These are phyloP conservation scores for Bombus huntii DNA, from an alignment of 1,140 invertebrate genomes.

Conservation along the genomic window DNA sequence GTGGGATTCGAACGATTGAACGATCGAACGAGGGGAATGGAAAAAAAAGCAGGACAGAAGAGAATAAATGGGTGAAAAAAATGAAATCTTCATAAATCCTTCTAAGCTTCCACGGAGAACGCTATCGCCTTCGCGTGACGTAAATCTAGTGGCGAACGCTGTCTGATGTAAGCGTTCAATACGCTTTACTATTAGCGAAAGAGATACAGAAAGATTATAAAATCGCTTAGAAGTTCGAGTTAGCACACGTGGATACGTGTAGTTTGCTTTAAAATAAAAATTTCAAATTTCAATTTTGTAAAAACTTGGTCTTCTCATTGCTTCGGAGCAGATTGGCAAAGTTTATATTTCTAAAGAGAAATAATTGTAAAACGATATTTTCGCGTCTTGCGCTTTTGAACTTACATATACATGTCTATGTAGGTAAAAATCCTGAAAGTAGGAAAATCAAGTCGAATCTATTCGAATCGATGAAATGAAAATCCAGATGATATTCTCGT, in stretches of 20 bases:
- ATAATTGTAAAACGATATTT: not conserved
- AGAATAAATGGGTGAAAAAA: not conserved
- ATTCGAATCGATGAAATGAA: slow-evolving; percentile 47
- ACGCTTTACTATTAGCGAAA: not conserved
- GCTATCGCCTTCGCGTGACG: not conserved
- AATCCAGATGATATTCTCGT: slow-evolving; percentile 42
- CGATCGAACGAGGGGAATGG: not conserved
- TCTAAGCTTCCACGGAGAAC: not conserved
- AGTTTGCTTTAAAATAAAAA: not conserved
- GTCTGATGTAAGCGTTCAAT: slow-evolving; percentile 15
- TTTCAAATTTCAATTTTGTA: not conserved
- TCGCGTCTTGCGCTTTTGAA: not conserved
- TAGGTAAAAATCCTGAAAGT: not conserved
- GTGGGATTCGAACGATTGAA: slow-evolving; percentile 6
- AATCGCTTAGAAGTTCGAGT: not conserved
- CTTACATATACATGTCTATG: not conserved
- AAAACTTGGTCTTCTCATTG: not conserved
- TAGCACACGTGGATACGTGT: no score
- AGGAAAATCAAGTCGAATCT: not conserved
- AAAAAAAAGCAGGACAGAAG: no score
- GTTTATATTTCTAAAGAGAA: no score
- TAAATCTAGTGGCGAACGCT: not conserved
- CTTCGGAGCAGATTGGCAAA: no score
- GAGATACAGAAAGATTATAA: not conserved
- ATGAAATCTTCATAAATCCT: slow-evolving; percentile 20